A percentile compares a stretch with the other conserved stretches of the same genome.
These are phyloP conservation scores for Axea sp. DNA, from an alignment of 2,888 invertebrate genomes.

Conservation along the genomic window DNA sequence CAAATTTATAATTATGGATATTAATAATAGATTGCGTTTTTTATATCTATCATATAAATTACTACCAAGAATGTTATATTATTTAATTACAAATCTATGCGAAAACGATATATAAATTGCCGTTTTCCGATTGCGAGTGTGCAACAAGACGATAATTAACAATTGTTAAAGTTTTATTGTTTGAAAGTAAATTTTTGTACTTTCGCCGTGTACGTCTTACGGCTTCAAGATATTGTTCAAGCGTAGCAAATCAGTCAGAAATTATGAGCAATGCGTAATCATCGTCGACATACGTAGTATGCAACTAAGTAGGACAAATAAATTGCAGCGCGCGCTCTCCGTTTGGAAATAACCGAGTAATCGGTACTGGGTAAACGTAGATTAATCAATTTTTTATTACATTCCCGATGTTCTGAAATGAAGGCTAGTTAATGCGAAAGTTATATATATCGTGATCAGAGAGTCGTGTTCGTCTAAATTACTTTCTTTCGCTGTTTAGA, in stretches of 20 bases:
- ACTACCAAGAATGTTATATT: slow-evolving; percentile 6
- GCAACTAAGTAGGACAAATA: slow-evolving; percentile 66
- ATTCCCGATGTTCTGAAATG: slow-evolving; percentile 43
- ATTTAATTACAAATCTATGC: slow-evolving; percentile 39
- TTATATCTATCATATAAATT: slow-evolving; percentile 31
- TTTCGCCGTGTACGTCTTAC: slow-evolving; percentile 28
- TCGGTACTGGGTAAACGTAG: slow-evolving; percentile 67
- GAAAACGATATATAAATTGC: slow-evolving; percentile 17
- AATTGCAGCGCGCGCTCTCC: slow-evolving; percentile 61
- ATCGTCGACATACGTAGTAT: slow-evolving; percentile 47
- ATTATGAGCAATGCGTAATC: slow-evolving; percentile 68
- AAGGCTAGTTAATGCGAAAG: slow-evolving; percentile 40
- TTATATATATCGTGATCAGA: slow-evolving; percentile 41
- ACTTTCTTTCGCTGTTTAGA: slow-evolving; percentile 1
- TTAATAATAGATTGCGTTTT: slow-evolving; percentile 35
- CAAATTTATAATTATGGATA: slow-evolving; percentile 26
- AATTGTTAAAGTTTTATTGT: slow-evolving; percentile 30
- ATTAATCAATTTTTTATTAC: slow-evolving; percentile 57
- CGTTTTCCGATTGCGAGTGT: neutral
- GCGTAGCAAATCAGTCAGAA: slow-evolving; percentile 65
- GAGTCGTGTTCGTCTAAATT: slow-evolving; percentile 27
- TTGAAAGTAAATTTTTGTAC: slow-evolving; percentile 2
- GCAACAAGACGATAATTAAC: slow-evolving; percentile 31
- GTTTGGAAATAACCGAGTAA: slow-evolving; percentile 64
- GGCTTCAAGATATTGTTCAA: slow-evolving; percentile 55